A percentile compares a stretch with the other conserved stretches of the same genome.
Evolutionary conservation across 1,140 invertebrate genomes (phyloP).

Genomic region (Lethrus apterus): DNA sequence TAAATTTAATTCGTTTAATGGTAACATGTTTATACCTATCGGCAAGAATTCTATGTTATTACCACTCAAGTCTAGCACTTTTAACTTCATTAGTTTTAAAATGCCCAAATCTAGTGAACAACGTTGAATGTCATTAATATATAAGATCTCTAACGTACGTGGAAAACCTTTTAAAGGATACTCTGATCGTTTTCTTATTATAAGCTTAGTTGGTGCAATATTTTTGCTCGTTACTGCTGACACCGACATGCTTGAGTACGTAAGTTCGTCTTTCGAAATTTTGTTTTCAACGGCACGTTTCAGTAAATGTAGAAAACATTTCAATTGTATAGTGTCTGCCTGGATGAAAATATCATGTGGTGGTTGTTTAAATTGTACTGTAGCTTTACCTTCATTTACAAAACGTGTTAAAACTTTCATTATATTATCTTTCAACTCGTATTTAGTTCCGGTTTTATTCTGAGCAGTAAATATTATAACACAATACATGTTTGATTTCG

Average conservation of each 20-base stretch:
- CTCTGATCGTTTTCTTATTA: constrained; percentile 52
- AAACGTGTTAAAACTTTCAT: constrained; percentile 60
- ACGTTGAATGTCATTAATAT: constrained; percentile 51
- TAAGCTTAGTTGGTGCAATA: constrained; percentile 48
- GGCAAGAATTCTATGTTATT: constrained; percentile 71
- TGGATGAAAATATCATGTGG: constrained; percentile 62
- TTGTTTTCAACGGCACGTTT: constrained; percentile 55
- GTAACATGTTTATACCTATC: constrained; percentile 58
- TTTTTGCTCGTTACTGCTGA: constrained; percentile 42
- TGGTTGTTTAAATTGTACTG: constrained; percentile 62
- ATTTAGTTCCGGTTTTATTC: constrained; percentile 59
- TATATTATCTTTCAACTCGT: constrained; percentile 57
- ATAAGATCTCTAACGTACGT: constrained; percentile 50
- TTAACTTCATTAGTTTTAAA: constrained; percentile 54
- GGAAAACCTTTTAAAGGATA: constrained; percentile 65
- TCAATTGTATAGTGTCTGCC: constrained; percentile 56
- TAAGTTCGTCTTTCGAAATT: constrained; percentile 43
- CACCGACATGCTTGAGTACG: constrained; percentile 46
- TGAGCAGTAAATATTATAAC: constrained; percentile 57
- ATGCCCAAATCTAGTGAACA: constrained; percentile 61
- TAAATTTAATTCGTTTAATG: constrained; percentile 61
- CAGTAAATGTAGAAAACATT: constrained; percentile 58
- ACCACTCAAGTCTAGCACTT: constrained; percentile 63
- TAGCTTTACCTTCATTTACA: constrained; percentile 64
- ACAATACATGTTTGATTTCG: constrained; percentile 50